phyloP scores from a whole-genome alignment of 2,113 vertebrate species.

The Elgaria multicarinata region DNA sequence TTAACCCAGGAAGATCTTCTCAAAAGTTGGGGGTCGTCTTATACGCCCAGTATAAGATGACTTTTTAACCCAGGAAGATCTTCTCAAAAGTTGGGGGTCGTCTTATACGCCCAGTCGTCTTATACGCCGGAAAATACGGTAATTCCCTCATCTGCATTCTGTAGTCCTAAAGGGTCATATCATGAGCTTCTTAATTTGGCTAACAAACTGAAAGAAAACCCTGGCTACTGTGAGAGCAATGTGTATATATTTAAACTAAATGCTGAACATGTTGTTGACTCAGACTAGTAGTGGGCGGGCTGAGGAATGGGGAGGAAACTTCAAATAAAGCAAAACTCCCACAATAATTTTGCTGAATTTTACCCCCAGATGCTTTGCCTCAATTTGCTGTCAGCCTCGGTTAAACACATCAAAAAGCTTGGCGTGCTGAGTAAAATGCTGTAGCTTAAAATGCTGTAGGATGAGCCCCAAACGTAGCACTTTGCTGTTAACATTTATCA shows the following conservation, averaged over 20 bases:
- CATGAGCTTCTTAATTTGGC: background rate
- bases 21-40: too few species aligned
- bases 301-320: slow-evolving; percentile 13
- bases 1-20: too few species aligned
- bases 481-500: slow-evolving; percentile 32
- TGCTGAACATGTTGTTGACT: fast-evolving
- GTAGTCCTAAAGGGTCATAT: background rate
- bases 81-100: too few species aligned
- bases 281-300: background rate
- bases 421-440: background rate
- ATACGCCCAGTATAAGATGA: too few species aligned
- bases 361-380: background rate
- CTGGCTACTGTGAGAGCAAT: background rate
- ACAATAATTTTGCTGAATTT: background rate
- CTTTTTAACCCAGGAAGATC: too few species aligned
- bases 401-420: slow-evolving; percentile 5
- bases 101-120: too few species aligned
- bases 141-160: background rate
- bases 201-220: background rate
- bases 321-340: slow-evolving; percentile 5
- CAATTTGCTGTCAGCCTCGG: fast-evolving
- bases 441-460: background rate
- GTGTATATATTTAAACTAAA: slow-evolving; percentile 3
- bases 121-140: too few species aligned
- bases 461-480: fast-evolving